A percentile compares a stretch with the other conserved stretches of the same genome.
phyloP scores from a whole-genome alignment of 2,888 invertebrate species.

The Phytoseiulus persimilis region DNA sequence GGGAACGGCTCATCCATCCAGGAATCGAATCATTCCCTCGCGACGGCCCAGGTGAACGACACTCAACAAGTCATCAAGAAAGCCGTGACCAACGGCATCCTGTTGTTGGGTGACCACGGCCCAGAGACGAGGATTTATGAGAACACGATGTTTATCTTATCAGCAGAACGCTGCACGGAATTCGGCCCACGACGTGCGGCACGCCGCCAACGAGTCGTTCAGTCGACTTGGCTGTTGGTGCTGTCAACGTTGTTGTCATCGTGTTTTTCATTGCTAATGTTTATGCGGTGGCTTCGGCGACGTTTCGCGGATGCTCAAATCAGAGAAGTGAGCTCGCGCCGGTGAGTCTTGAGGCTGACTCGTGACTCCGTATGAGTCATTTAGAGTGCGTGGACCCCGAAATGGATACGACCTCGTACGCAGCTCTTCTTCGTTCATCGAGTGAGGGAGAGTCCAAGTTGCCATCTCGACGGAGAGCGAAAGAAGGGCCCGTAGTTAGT shows the following conservation, averaged over 20 bases:
- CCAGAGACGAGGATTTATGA: not conserved
- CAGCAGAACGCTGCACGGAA: not conserved
- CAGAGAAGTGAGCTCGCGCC: not conserved
- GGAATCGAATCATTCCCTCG: too few species aligned
- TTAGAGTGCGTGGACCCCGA: not conserved
- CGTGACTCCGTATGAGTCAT: slow-evolving; percentile 5
- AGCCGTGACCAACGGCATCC: not conserved
- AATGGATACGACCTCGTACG: not conserved
- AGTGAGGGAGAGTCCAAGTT: not conserved
- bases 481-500: slow-evolving; percentile 5
- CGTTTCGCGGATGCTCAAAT: not conserved
- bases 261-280: not conserved
- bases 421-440: not conserved
- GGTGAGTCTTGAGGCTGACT: not conserved
- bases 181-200: not conserved
- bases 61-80: not conserved
- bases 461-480: slow-evolving; percentile 5
- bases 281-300: not conserved
- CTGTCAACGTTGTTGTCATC: not conserved
- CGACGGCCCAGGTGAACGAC: too few species aligned
- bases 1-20: not conserved
- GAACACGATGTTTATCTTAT: not conserved
- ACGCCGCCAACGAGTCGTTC: not conserved
- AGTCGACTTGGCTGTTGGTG: not conserved
- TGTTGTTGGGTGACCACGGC: not conserved